Evolutionary conservation across 2,113 vertebrate genomes (phyloP), one percentile per base, ranked within the genome.

Genomic region (Pollachius pollachius): DNA sequence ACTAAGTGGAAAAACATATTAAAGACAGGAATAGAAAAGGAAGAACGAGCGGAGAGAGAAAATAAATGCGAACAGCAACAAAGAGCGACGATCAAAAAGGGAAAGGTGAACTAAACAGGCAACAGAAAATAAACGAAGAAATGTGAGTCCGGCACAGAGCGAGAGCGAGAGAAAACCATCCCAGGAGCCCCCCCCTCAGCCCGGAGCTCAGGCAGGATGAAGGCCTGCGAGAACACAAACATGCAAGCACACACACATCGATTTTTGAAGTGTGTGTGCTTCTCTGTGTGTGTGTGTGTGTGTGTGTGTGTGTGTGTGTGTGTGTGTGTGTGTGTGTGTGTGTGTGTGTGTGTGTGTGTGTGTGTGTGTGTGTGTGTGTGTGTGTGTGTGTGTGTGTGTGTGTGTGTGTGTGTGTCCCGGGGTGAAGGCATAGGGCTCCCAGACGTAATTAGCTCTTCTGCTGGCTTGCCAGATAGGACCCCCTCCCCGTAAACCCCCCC

Each of bases 381-480:
- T 73, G 67, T 74, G 19, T 25, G 34, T 52, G 70, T 25, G 34
- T 52, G 70, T 30, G 58, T 72, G 57, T 62, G 60, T 73, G 67
- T 74, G 18, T 25, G 34, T 52, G 70, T 30, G 58, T 72, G 57
- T 62, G 60, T 73, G 67, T 74, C 78, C 69, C 71, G 64, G 67
- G 67, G 66, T 81, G 61, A 65, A 78, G 68, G 74, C 37, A 16
- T 61, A 37, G 57, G 64, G 67, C 65, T 77, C 64, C 68, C 68
- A 13, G 75, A 72, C 54, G 76, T 77, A 82, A 87, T 86, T 85
- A 88, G 60, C 60, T 57, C 63, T 80, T 77, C 65, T 77, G 74
- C 73, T 74, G 76, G 73, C 64, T 52, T 37, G 76, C 73, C 57
- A 76, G 77, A 72, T 59, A 52, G 8, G 27, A 64, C 57, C 67